Evolutionary conservation across 1,140 invertebrate species (phyloP).

Genomic region (Papilio helenus): DNA sequence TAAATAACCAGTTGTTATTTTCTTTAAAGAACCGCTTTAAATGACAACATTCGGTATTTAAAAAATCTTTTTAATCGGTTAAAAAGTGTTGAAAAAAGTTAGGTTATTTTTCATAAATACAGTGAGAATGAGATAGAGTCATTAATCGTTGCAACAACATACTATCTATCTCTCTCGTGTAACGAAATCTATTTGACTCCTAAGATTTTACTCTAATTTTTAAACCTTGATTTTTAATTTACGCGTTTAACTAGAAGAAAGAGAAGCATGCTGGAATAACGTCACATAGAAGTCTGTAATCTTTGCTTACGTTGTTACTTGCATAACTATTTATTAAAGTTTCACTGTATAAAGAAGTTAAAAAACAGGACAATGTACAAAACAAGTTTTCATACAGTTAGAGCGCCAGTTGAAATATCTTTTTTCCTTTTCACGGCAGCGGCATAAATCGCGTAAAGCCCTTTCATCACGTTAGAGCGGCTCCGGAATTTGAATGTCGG

Average conservation of each 20-base stretch:
- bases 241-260: not conserved
- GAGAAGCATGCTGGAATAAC: not conserved
- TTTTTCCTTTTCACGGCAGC: slow-evolving; percentile 12
- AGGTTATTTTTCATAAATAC: not conserved
- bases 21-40: not conserved
- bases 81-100: not conserved
- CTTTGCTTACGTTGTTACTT: not conserved
- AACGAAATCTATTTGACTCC: not conserved
- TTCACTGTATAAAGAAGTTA: not conserved
- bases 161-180: not conserved
- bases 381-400: slow-evolving; percentile 19
- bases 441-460: slow-evolving; percentile 36
- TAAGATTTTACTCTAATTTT: not conserved
- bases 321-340: not conserved
- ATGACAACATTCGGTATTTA: not conserved
- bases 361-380: not conserved
- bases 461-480: slow-evolving; percentile 34
- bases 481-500: slow-evolving; percentile 36
- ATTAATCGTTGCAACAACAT: not conserved
- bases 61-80: not conserved
- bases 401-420: not conserved
- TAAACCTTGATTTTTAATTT: not conserved
- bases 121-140: not conserved
- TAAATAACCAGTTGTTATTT: not conserved
- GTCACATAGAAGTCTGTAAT: not conserved